phyloP scores from a whole-genome alignment of 1,140 invertebrate genomes.

The Trachelipus rathkii region DNA sequence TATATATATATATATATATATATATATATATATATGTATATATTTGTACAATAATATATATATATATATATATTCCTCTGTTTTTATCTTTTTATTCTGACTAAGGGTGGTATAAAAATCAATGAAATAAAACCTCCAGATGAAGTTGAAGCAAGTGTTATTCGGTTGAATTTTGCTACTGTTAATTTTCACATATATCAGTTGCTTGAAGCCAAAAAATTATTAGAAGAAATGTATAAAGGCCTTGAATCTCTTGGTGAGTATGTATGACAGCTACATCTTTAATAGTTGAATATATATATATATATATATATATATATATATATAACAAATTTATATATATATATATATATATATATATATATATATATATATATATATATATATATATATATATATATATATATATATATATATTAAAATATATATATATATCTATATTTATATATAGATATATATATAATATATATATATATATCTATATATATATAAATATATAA shows the following conservation, averaged over 20 bases:
- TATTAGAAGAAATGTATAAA: slow-evolving; percentile 39
- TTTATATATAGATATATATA: background rate
- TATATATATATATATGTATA: too few species aligned
- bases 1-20: too few species aligned
- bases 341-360: background rate
- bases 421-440: too few species aligned
- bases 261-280: background rate
- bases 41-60: too few species aligned
- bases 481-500: background rate
- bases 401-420: background rate
- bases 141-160: slow-evolving; percentile 35
- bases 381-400: background rate
- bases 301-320: too few species aligned
- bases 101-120: background rate
- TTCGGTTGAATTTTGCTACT: slow-evolving; percentile 31
- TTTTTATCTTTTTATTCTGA: too few species aligned
- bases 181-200: slow-evolving; percentile 34
- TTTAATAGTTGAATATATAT: too few species aligned
- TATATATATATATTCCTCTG: too few species aligned
- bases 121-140: slow-evolving; percentile 19
- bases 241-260: slow-evolving; percentile 41
- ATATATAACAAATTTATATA: too few species aligned
- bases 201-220: slow-evolving; percentile 24
- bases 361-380: background rate
- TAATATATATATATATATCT: too few species aligned